Conservation (phyloP, 23 tunicate genomes). For the Trididemnum miniatum region DNA sequence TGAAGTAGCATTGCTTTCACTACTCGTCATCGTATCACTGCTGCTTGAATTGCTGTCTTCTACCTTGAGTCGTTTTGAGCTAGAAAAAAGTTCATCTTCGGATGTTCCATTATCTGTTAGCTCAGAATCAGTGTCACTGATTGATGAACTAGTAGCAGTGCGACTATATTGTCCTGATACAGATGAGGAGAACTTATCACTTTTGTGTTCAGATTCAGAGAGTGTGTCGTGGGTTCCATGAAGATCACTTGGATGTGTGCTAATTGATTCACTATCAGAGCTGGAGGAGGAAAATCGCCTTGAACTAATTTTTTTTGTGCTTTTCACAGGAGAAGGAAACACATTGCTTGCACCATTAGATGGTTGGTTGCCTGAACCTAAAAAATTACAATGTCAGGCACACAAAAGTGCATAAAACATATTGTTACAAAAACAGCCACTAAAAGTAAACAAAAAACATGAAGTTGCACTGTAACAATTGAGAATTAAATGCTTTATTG, state of each 20-base stretch:
- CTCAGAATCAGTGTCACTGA: background rate
- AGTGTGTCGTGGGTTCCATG: conserved; percentile 4
- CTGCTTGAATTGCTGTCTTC: background rate
- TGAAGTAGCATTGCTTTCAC: background rate
- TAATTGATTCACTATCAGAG: background rate
- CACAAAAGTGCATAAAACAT: too few relatives aligned
- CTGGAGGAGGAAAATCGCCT: background rate
- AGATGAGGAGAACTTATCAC: background rate
- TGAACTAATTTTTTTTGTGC: too few relatives aligned
- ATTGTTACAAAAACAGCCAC: too few relatives aligned
- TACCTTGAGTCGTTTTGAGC: background rate
- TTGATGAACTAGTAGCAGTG: background rate
- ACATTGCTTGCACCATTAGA: too few relatives aligned
- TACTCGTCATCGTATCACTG: background rate
- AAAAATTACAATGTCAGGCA: too few relatives aligned
- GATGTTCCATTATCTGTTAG: background rate
- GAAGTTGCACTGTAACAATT: too few relatives aligned
- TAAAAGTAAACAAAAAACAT: too few relatives aligned
- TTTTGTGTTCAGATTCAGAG: background rate
- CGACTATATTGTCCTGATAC: background rate
- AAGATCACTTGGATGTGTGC: conserved; percentile 18
- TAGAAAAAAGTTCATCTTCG: background rate
- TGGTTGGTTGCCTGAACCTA: too few relatives aligned
- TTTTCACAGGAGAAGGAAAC: too few relatives aligned
- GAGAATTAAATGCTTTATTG: too few relatives aligned